phyloP scores from a whole-genome alignment of 1,140 invertebrate genomes.

The Drosophila tsacasi region DNA sequence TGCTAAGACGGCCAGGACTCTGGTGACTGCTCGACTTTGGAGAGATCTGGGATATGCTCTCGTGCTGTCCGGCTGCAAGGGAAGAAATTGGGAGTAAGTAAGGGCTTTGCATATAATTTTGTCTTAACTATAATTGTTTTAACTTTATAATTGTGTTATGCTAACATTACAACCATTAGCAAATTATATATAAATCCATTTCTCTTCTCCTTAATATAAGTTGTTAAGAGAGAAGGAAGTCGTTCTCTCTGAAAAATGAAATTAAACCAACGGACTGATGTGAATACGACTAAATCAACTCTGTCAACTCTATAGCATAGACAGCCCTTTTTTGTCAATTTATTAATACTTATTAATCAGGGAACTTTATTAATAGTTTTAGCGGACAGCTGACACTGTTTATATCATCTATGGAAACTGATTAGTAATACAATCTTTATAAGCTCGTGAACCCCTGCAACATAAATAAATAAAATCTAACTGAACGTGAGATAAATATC shows the following conservation, averaged over 20 bases:
- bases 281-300: neutral
- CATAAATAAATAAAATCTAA: slow-evolving; percentile 7
- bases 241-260: neutral
- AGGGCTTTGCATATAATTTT: neutral
- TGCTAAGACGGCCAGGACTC: slow-evolving; percentile 31
- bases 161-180: neutral
- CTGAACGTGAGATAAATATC: neutral
- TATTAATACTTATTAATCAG: neutral
- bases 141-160: no score
- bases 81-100: neutral
- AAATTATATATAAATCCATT: no score
- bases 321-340: neutral
- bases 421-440: neutral
- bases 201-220: no score
- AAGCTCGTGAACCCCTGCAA: neutral
- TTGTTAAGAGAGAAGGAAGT: no score
- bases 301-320: neutral
- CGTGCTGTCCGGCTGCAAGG: slow-evolving; percentile 65
- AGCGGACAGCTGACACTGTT: neutral
- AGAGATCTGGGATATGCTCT: slow-evolving; percentile 80
- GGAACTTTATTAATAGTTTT: no score
- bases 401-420: neutral
- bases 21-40: slow-evolving; percentile 74
- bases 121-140: neutral
- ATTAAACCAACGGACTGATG: neutral